Conservation (phyloP, 1,140 invertebrate genomes). For the Physella acuta region DNA sequence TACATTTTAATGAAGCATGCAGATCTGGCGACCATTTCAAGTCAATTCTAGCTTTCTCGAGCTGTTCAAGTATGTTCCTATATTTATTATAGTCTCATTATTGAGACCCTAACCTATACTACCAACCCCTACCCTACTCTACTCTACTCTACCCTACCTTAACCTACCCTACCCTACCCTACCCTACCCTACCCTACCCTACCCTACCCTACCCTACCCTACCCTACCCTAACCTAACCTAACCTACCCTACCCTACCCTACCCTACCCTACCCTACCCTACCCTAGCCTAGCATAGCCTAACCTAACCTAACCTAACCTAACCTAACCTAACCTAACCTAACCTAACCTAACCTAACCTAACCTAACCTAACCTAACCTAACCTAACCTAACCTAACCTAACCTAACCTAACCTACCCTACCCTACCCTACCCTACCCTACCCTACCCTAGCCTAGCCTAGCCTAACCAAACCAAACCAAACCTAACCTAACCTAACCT, state of each 20-base stretch:
- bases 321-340: constrained; percentile 4
- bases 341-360: too few species aligned
- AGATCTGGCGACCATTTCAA: too few species aligned
- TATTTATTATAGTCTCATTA: too few species aligned
- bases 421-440: constrained; percentile 17
- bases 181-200: neutral
- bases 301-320: constrained; percentile 4
- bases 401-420: too few species aligned
- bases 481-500: constrained; percentile 16
- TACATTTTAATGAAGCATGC: too few species aligned
- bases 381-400: constrained; percentile 7
- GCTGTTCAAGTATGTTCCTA: too few species aligned
- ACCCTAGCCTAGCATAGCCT: neutral
- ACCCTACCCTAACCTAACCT: too few species aligned
- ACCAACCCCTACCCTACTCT: too few species aligned
- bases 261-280: neutral
- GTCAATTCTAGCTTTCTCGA: too few species aligned
- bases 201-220: neutral
- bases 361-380: constrained; percentile 4
- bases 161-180: too few species aligned
- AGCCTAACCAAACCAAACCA: constrained; percentile 6
- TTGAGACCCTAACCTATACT: neutral
- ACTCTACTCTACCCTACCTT: neutral
- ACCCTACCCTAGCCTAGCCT: constrained; percentile 16
- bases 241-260: too few species aligned